These are phyloP conservation scores for Glaucidium brasilianum DNA, from an alignment of 2,113 vertebrate genomes.

Conservation along the genomic window DNA sequence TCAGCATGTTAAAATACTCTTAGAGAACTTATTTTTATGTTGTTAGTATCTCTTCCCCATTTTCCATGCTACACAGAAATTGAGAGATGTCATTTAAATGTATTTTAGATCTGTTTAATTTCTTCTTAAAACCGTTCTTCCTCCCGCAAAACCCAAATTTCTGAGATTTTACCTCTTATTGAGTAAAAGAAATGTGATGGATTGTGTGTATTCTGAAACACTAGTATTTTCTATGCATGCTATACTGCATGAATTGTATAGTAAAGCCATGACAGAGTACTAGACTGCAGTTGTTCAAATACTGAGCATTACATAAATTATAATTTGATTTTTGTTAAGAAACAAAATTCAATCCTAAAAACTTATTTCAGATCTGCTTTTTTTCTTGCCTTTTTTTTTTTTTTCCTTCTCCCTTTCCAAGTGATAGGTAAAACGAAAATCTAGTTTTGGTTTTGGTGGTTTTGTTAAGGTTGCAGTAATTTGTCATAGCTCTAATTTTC, in stretches of 20 bases:
- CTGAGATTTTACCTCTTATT: fast-evolving
- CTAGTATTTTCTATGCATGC: not conserved
- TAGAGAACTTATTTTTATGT: not conserved
- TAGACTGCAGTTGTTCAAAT: not conserved
- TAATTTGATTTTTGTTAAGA: not conserved
- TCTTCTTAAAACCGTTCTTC: not conserved
- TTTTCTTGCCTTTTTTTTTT: fast-evolving
- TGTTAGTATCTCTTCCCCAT: not conserved
- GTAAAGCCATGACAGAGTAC: not conserved
- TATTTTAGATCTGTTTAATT: not conserved
- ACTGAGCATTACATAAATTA: not conserved
- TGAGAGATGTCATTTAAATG: not conserved
- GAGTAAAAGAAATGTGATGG: not conserved
- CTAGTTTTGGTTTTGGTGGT: not conserved
- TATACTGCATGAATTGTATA: not conserved
- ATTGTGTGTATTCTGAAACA: not conserved
- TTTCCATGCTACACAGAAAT: not conserved
- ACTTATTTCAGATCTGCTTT: not conserved
- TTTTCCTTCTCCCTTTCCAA: not conserved
- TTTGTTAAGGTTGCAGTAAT: not conserved
- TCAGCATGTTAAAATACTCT: not conserved
- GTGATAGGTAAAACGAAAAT: not conserved
- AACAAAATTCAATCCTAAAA: not conserved
- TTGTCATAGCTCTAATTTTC: not conserved
- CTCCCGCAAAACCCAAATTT: not conserved